Conservation (phyloP, 2,113 vertebrate species). For the Gallinago paraguaiae region DNA sequence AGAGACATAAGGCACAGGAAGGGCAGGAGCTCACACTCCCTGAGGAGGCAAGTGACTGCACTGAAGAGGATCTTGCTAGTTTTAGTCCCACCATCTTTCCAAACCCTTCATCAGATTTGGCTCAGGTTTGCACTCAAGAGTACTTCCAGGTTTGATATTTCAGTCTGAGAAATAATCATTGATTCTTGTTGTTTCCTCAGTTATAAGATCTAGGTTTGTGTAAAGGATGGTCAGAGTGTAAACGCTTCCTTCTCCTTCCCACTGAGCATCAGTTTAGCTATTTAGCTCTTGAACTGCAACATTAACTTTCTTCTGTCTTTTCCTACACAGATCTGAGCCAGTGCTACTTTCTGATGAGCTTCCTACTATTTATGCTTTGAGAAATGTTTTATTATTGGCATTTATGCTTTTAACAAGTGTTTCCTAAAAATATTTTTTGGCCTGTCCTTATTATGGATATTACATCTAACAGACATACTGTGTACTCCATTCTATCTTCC, state of each 20-base stretch:
- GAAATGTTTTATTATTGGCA: constrained; percentile 39
- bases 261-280: not conserved
- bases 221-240: not conserved
- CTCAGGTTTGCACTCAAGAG: not conserved
- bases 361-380: not conserved
- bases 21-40: not conserved
- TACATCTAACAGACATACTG: constrained; percentile 24
- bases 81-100: not conserved
- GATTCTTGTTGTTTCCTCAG: not conserved
- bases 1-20: not conserved
- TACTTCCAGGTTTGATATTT: not conserved
- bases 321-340: not conserved
- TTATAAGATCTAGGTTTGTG: not conserved
- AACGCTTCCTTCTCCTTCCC: not conserved
- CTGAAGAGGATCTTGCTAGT: accelerated
- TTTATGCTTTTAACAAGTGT: constrained; percentile 51
- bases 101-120: not conserved
- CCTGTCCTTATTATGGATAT: constrained; percentile 14
- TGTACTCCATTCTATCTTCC: constrained; percentile 40
- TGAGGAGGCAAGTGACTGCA: not conserved
- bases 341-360: not conserved
- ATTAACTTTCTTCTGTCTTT: not conserved
- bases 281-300: not conserved
- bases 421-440: constrained; percentile 45
- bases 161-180: accelerated